Evolutionary conservation across 2,113 vertebrate species (phyloP).

Genomic region (Porphyrio hochstetteri): DNA sequence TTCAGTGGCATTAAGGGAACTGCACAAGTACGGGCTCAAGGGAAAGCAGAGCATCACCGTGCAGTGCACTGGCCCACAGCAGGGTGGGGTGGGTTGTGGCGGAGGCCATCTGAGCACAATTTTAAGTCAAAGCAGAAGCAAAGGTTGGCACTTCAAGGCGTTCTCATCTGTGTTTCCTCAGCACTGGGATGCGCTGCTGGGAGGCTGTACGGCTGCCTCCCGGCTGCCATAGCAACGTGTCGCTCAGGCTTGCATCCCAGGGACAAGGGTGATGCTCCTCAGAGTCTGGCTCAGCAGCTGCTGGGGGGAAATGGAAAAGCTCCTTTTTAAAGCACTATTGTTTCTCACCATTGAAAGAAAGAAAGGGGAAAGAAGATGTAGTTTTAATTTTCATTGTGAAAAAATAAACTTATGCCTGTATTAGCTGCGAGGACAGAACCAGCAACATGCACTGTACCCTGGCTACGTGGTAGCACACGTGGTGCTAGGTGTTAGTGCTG

Average conservation of each 20-base stretch:
- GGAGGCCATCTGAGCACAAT: not conserved
- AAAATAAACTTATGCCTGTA: not conserved
- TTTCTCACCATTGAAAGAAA: not conserved
- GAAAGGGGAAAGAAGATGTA: not conserved
- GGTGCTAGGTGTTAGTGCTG: not conserved
- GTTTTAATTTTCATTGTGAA: not conserved
- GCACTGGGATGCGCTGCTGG: not conserved
- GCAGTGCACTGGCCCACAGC: fast-evolving
- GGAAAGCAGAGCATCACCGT: not conserved
- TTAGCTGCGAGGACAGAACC: not conserved
- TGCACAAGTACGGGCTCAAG: not conserved
- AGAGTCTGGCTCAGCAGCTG: not conserved
- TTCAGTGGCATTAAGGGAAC: not conserved
- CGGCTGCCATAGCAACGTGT: conserved; percentile 67
- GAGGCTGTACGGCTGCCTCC: not conserved
- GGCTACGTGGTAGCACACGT: not conserved
- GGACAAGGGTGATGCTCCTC: not conserved
- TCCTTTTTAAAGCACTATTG: not conserved
- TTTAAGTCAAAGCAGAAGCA: not conserved
- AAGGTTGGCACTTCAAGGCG: not conserved
- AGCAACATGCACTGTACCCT: not conserved
- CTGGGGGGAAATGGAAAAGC: not conserved
- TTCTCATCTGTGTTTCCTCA: not conserved
- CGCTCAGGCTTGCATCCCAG: conserved; percentile 30
- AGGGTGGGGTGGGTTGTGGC: not conserved